A percentile compares a stretch with the other conserved stretches of the same genome.
These are phyloP conservation scores for Danio tinwini DNA, from an alignment of 2,797 vertebrate species.

Conservation along the genomic window DNA sequence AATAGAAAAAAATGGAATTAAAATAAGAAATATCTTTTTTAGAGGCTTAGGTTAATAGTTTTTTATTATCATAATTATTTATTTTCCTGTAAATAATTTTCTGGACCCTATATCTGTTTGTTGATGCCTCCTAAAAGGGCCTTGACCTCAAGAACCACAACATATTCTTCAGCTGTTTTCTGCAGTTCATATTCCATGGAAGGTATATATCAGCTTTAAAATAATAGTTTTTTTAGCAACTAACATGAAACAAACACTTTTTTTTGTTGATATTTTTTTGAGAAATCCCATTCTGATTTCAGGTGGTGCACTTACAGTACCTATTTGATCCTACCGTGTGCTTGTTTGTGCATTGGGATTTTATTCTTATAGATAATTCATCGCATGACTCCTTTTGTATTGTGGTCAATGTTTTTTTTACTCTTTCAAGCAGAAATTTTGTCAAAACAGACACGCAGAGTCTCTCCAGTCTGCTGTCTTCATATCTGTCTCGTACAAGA, in stretches of 20 bases:
- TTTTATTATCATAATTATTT: no score
- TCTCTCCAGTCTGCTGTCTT: background rate
- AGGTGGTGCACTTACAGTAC: background rate
- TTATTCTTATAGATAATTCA: background rate
- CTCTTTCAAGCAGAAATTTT: constrained; percentile 1
- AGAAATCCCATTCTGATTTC: constrained; percentile 20
- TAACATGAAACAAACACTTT: constrained; percentile 31
- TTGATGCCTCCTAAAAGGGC: no score
- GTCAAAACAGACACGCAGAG: background rate
- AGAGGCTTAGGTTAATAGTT: no score
- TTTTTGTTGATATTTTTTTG: background rate
- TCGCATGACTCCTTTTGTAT: background rate
- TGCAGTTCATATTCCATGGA: no score
- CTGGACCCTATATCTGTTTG: no score
- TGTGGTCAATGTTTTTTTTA: constrained; percentile 3
- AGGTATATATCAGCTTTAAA: background rate
- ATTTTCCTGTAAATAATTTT: no score
- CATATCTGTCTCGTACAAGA: background rate
- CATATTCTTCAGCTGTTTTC: background rate
- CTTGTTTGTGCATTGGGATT: no score
- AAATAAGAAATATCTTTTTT: no score
- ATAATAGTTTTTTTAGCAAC: background rate
- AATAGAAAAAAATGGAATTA: no score
- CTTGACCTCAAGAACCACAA: no score
- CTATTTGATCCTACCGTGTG: background rate